Percentiles rank a stretch among this genome's conserved stretches.
Conservation (phyloP, 35 echinoderm and acorn worm genomes). For the Apostichopus japonicus region DNA sequence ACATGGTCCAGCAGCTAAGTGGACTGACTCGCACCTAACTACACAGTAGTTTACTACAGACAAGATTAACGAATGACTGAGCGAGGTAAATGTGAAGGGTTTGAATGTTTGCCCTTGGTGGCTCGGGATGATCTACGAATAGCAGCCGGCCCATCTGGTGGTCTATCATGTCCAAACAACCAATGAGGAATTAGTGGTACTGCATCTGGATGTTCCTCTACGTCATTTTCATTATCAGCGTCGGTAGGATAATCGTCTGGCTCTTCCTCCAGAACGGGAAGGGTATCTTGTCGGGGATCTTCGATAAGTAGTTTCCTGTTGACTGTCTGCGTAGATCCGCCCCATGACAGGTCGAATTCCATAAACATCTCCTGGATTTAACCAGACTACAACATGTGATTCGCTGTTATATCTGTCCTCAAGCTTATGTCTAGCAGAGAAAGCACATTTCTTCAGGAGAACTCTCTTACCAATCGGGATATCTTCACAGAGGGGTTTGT, state of each 20-base stretch:
- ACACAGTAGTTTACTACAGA: too few species aligned
- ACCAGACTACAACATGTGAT: background rate
- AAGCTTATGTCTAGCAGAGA: slow-evolving; percentile 36
- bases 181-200: too few species aligned
- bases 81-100: too few species aligned
- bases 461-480: slow-evolving; percentile 10
- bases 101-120: too few species aligned
- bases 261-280: background rate
- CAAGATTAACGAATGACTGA: too few species aligned
- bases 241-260: background rate
- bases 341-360: slow-evolving; percentile 10
- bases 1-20: too few species aligned
- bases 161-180: background rate
- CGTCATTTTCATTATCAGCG: background rate
- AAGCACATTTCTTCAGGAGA: slow-evolving; percentile 24
- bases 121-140: too few species aligned
- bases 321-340: background rate
- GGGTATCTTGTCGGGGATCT: background rate
- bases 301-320: background rate
- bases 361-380: slow-evolving; percentile 11
- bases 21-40: too few species aligned
- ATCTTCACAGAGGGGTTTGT: background rate
- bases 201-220: background rate
- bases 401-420: slow-evolving; percentile 7
- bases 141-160: background rate